Base-by-base conservation (phyloP, 2,113 vertebrate species). In the Trematocara macrostoma region DNA sequence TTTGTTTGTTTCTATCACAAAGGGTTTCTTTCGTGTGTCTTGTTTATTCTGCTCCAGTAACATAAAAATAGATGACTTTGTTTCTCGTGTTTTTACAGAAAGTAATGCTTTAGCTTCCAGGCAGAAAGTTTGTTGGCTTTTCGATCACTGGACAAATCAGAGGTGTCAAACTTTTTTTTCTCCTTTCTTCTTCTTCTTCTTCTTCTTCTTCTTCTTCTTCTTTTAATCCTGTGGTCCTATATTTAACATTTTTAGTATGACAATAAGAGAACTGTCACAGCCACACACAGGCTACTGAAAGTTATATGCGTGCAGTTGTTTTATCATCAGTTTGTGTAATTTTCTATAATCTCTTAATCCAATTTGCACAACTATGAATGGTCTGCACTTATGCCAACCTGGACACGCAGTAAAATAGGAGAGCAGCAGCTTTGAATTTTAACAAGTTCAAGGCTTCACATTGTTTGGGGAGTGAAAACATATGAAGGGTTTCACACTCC, bases 271-370 rank as follows among this genome's bases (percentile, higher is more conserved):
- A 64, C 71, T 51, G 59, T 87, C 71, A 29, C 78, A 15, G 23
- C 31, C 51, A 38, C 1, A 15, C 55, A 78, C 40, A 6, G 15
- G 53, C 61, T 67, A 23, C 61, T 47, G 45, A 18, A 9, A 20
- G 59, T 61, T 81, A 35, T 45, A 11, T 85, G 85, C n/a, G 56
- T 76, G 78, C 38, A 56, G 59, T 83, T 88, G 81, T 87, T 84
- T 78, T 38, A 56, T 51, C 40, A 79, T 45, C 42, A 53, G 11
- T 51, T 57, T 52, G 69, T 59, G 67, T 81, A 90, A 89, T 91
- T 89, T 81, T 69, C 26, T 20, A 47, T 91, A 91, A 91, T 80
- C 81, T 90, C 86, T 85, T 67, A 88, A 89, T 91, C 89, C 87
- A 87, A 49, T 94, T 91, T 88, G 42, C 53, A 26, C 80, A 55